Evolutionary conservation across 2,888 invertebrate genomes (phyloP), one percentile per base, ranked within the genome.

Genomic region (Diadegma fenestrale): DNA sequence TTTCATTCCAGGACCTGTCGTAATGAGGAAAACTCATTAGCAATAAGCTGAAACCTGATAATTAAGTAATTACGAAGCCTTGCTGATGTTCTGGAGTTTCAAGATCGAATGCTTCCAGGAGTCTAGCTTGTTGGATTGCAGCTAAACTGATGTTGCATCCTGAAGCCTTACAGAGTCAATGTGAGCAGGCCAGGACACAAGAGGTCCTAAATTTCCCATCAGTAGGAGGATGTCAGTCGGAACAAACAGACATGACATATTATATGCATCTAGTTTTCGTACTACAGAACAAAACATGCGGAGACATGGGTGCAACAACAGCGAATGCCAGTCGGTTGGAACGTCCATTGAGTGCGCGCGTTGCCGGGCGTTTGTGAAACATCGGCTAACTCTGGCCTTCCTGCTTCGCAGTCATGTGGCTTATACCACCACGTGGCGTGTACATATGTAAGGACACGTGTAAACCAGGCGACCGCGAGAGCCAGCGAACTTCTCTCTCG

Each of bases 371-470:
- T 77, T 66, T 66, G 77, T 54, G 66, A 64, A 66, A 64, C 66
- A 66, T 54, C 41, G 66, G 54, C 54, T 48, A 45, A 45, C 63
- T 75, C 72, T 72, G 61, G 68, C 83, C 83, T 48, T 17, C n/a
- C n/a, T n/a, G 54, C 48, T 37, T 43, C 41, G 4, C 41, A 45
- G 71, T 54, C 80, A 51, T 66, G 76, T 72, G 81, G 77, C 85
- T 79, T 41, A 82, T 84, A 78, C 75, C 48, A 81, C 80, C 48
- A 69, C 69, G 80, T 80, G 72, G 85, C 77, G 30, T 85, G 80
- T 87, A 86, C 87, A 85, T 87, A 81, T 83, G 85, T 88, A 87
- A 89, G 80, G 88, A 89, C 89, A 89, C 87, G 89, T 87, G 90
- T 89, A 88, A 89, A 89, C 88, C 88, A 84, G 69, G 84, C 87